Percentiles rank a stretch among this genome's conserved stretches.
These are phyloP conservation scores for Miniopterus natalensis DNA, from an alignment of 2,113 vertebrate genomes.

Conservation along the genomic window DNA sequence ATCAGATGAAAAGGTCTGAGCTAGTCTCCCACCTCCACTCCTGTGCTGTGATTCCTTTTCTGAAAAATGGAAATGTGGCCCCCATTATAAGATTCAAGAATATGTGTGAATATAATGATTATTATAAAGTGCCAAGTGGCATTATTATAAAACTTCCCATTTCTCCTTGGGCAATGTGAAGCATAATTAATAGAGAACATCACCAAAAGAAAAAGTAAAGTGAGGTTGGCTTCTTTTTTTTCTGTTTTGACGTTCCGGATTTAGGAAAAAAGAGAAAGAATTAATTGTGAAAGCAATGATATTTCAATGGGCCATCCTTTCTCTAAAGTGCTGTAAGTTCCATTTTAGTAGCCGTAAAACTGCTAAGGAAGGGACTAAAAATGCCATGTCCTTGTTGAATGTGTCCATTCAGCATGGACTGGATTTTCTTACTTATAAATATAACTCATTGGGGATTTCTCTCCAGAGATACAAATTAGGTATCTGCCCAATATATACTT, in stretches of 20 bases:
- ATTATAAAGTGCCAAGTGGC: neutral
- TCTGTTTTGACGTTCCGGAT: slow-evolving; percentile 40
- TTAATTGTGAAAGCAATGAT: slow-evolving; percentile 52
- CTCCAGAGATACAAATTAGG: slow-evolving; percentile 52
- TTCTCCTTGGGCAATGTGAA: neutral
- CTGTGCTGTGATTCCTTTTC: neutral
- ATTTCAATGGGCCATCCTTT: slow-evolving; percentile 25
- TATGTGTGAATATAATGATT: neutral
- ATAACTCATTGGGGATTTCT: slow-evolving; percentile 55
- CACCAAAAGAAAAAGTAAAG: slow-evolving; percentile 35
- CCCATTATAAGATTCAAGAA: neutral
- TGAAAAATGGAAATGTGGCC: neutral
- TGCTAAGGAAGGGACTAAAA: neutral
- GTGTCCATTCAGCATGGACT: neutral
- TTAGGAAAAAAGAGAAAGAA: neutral
- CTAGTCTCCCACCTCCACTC: neutral
- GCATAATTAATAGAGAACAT: slow-evolving; percentile 16
- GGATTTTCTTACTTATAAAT: neutral
- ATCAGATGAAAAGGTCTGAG: neutral
- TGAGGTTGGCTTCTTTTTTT: neutral
- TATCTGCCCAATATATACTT: neutral
- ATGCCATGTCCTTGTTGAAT: slow-evolving; percentile 16
- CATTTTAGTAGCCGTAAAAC: slow-evolving; percentile 30
- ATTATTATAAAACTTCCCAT: neutral
- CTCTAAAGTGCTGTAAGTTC: slow-evolving; percentile 57